Evolutionary conservation across 2,888 invertebrate species (phyloP).

Genomic region (Apamea anceps): DNA sequence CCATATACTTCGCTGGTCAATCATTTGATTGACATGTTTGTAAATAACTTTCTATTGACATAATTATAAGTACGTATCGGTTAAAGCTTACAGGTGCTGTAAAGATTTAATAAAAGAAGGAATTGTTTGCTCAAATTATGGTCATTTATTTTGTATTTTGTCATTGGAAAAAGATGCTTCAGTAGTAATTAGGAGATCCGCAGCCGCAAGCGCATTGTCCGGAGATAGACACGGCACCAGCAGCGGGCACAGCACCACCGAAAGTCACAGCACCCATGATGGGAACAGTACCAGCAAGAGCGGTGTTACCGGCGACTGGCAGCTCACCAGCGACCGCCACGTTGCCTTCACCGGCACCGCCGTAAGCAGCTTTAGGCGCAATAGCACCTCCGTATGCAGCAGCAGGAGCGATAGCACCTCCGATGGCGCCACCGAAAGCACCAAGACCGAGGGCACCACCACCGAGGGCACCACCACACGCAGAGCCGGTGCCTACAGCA

Average conservation of each 20-base stretch:
- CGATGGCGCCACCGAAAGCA: background rate
- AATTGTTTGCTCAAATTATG: too few species aligned
- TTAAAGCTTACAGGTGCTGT: too few species aligned
- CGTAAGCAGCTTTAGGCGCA: background rate
- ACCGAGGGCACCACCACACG: background rate
- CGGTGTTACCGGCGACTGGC: slow-evolving; percentile 54
- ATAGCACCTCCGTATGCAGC: slow-evolving; percentile 11
- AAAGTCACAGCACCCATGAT: background rate
- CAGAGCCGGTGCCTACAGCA: too few species aligned
- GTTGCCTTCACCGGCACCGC: slow-evolving; percentile 68
- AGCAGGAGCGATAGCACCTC: background rate
- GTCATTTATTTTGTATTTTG: too few species aligned
- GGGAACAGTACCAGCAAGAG: slow-evolving; percentile 64
- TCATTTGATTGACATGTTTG: too few species aligned
- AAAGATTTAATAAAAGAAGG: too few species aligned
- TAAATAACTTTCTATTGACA: too few species aligned
- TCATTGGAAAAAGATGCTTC: background rate
- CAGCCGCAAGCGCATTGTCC: slow-evolving; percentile 26
- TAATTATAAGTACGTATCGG: too few species aligned
- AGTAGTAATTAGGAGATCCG: background rate
- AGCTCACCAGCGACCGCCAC: slow-evolving; percentile 70
- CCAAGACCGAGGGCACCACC: background rate
- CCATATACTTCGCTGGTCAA: too few species aligned
- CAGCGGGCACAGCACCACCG: background rate
- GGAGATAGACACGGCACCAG: slow-evolving; percentile 4